These are phyloP conservation scores for Harpagoxenus sublaevis DNA, from an alignment of 2,888 invertebrate species.

Conservation along the genomic window DNA sequence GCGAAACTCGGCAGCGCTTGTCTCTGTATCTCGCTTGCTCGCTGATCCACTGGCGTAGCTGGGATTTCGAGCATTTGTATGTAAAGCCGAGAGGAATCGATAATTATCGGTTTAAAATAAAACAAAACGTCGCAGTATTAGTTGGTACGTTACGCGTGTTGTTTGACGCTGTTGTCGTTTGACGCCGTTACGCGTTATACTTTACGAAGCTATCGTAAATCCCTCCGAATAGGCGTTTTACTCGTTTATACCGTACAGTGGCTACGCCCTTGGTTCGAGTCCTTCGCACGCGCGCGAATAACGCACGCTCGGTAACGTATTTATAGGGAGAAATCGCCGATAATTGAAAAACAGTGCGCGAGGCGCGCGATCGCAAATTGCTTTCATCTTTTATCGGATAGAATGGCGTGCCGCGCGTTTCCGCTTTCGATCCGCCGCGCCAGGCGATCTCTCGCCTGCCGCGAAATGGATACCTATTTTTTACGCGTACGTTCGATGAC, in stretches of 20 bases:
- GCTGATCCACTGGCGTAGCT: background rate
- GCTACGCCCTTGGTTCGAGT: constrained; percentile 40
- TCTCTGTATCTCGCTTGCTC: constrained; percentile 1
- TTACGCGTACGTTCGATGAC: constrained; percentile 32
- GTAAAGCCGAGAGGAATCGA: background rate
- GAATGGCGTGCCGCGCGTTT: constrained; percentile 35
- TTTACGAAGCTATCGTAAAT: background rate
- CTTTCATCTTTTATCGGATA: constrained; percentile 51
- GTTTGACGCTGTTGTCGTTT: background rate
- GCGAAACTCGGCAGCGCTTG: constrained; percentile 24
- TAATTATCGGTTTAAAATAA: background rate
- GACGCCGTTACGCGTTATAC: too few species aligned
- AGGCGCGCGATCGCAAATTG: constrained; percentile 50
- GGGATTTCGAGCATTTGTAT: background rate
- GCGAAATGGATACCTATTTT: constrained; percentile 39
- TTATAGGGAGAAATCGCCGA: constrained; percentile 44
- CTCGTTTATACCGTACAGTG: background rate
- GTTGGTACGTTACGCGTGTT: background rate
- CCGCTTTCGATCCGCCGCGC: constrained; percentile 13
- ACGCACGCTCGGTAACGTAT: constrained; percentile 40
- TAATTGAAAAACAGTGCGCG: constrained; percentile 62
- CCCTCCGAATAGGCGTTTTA: background rate
- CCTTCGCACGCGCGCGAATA: constrained; percentile 39
- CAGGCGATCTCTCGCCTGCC: constrained; percentile 16
- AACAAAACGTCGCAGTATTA: background rate